Base-by-base conservation (phyloP, 1,140 invertebrate species). In the Chymomyza costata region DNA sequence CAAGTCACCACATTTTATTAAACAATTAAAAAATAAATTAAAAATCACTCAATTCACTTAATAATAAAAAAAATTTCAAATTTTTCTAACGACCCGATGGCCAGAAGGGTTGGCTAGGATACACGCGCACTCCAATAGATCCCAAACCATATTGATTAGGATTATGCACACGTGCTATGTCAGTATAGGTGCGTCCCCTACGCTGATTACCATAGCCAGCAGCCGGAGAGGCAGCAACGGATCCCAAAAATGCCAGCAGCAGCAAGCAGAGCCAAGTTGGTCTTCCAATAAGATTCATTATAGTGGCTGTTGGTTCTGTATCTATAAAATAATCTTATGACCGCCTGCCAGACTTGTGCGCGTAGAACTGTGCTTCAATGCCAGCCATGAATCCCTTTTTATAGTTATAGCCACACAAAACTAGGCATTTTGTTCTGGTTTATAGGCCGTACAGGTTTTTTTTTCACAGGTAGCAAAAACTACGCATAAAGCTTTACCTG, bases 101-200 rank as follows among this genome's bases (percentile, higher is more conserved):
- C 59, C 68, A 80, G 25, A 84, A 83, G 0, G 82, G 82, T 6
- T 83, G 82, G 16, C 60, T 68, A 3, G 82, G 82, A 64, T 67
- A 83, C 6, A 52, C 64, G 2, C 58, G 44, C 1, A 49, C 50
- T 8, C 41, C 44, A 32, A 43, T 47, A 2, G 69, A 51, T 18
- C 73, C 73, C 59, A 31, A 65, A 67, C 2, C 73, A 41, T 81
- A 82, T 3, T 43, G 82, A 49, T 84, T 65, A 3, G 82, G 82
- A 61, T 84, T 84, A 0, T 71, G 25, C 2, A 84, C 71, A 1
- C 71, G 58, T 7, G 82, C 82, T 32, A 84, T 84, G 18, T 84
- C 82, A 11, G 62, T 57, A 15, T 82, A 84, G 10, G 71, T 82
- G 38, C 82, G 68, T n/a, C 71, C 76, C 3, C 32, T 40, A 1